Evolutionary conservation across 2,888 invertebrate species (phyloP), one percentile per base, ranked within the genome.

Genomic region (Tipula lateralis): DNA sequence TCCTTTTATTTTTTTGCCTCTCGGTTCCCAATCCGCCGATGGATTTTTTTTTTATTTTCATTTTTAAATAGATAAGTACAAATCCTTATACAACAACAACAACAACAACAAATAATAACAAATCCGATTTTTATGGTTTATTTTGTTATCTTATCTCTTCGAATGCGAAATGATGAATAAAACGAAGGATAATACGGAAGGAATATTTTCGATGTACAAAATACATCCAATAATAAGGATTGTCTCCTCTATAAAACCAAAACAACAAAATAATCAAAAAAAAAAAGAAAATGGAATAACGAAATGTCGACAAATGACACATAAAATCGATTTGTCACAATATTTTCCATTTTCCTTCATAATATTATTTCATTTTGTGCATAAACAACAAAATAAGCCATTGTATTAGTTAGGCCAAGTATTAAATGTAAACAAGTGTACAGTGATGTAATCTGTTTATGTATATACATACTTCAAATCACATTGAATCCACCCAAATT

Each of bases 101-200:
- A 39, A n/a, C 9, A 9, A 24, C 19, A 9, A 24, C 6, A 66
- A 24, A 24, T 24, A 66, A 66, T 66, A 13, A 66, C 66, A 66
- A 66, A 66, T 66, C 66, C 66, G 66, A 66, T 66, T 66, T 66
- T 66, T 66, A 66, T 66, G 66, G 66, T 66, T 66, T 66, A 66
- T 66, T 66, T 24, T 66, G 66, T 24, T 66, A 66, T 66, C 66
- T 66, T 66, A 66, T 66, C 66, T 66, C 66, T 7, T 66, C 24
- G 66, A 24, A 66, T 24, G 19, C 24, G 66, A 19, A 24, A 66
- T 66, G 19, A 50, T 16, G 5, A 50, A 24, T 66, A 66, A 66
- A 9, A 66, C 1, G 66, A 24, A 66, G 24, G 24, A 66, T 66
- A 66, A 19, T 66, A 66, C 66, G 66, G n/a, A 66, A 24, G 9